Percentiles rank a stretch among this genome's conserved stretches.
Evolutionary conservation across 2,888 invertebrate species (phyloP).

Genomic region (Tineola bisselliella): DNA sequence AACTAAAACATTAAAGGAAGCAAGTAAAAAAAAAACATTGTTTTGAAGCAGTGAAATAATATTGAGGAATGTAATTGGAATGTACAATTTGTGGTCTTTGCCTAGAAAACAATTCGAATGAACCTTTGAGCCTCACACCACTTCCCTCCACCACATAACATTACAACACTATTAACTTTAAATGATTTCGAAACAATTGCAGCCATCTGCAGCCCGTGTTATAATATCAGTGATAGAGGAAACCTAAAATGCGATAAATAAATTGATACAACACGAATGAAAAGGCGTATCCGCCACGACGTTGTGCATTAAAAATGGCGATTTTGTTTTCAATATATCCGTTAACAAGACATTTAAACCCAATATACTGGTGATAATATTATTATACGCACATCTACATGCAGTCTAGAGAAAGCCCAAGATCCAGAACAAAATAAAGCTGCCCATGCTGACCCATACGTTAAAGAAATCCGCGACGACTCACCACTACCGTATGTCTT

Average conservation of each 20-base stretch:
- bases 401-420: conserved; percentile 9
- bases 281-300: conserved; percentile 41
- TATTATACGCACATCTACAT: not conserved
- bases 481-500: not conserved
- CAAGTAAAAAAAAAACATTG: not conserved
- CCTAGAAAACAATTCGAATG: not conserved
- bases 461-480: not conserved
- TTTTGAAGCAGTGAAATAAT: not conserved
- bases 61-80: not conserved
- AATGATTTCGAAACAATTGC: too few relatives aligned
- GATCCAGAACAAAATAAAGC: conserved; percentile 3
- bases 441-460: not conserved
- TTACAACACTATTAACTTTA: too few relatives aligned
- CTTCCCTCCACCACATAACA: conserved; percentile 46
- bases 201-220: too few relatives aligned
- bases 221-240: too few relatives aligned
- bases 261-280: conserved; percentile 15
- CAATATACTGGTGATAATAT: not conserved
- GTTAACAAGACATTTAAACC: not conserved
- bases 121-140: conserved; percentile 41
- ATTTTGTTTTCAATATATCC: not conserved
- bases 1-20: conserved; percentile 8
- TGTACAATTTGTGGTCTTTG: not conserved
- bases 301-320: conserved; percentile 42
- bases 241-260: not conserved